Evolutionary conservation across 2,888 invertebrate species (phyloP), one percentile per base, ranked within the genome.

Genomic region (Ptilodon capucinus): DNA sequence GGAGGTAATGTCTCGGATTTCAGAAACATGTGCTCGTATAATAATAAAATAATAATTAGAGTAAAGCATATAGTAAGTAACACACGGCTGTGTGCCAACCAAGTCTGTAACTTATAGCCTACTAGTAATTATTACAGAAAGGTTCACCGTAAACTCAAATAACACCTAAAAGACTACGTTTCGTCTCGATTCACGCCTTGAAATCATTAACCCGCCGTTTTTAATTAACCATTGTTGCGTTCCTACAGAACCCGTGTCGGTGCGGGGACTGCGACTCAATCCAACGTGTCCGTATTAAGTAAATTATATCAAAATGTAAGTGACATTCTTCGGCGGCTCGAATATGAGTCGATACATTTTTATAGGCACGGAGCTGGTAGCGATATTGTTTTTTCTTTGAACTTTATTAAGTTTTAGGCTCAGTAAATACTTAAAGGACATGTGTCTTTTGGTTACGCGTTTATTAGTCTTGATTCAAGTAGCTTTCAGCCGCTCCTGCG

Each of bases 311-410:
- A 76, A 58, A 58, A 64, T 56, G 58, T 64, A 74, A 79, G 73
- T 76, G 75, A 82, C 74, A 74, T 80, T 81, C 68, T 72, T 70
- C 73, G 70, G 61, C 67, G 72, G 71, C 71, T 65, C 61, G 58
- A 76, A 79, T 78, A 78, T 69, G 69, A 74, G 77, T 79, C 75
- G 76, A 79, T 79, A 77, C 74, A 72, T 81, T 83, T 81, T 83
- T 81, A 76, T 81, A 78, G 76, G n/a, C 38, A 13, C 3, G 17
- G 38, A 38, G 38, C n/a, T 13, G 19, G 38, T 11, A 5, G 13
- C 4, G 23, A 8, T 23, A 23, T 6, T n/a, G n/a, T n/a, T n/a
- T n/a, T n/a, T n/a, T n/a, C n/a, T n/a, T n/a, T n/a, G n/a, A n/a
- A n/a, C n/a, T n/a, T n/a, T n/a, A n/a, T n/a, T n/a, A n/a, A n/a